Evolutionary conservation across 2,113 vertebrate species (phyloP).

Genomic region (Takifugu bimaculatus): DNA sequence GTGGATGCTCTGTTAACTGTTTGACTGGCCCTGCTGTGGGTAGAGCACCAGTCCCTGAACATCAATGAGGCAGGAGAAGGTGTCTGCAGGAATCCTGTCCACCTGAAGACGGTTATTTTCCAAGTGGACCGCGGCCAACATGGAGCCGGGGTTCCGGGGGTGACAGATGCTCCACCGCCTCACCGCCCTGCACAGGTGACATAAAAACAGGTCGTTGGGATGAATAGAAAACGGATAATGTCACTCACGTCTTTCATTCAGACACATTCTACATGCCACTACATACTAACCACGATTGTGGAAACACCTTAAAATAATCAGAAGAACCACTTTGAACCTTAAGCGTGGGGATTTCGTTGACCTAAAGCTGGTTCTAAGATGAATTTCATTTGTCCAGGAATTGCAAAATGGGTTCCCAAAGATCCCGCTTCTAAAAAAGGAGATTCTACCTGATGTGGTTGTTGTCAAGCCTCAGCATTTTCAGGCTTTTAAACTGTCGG

Average conservation of each 20-base stretch:
- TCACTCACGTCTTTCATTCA: no score
- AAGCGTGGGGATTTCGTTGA: neutral
- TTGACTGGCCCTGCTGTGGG: slow-evolving; percentile 62
- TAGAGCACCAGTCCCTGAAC: slow-evolving; percentile 67
- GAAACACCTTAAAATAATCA: no score
- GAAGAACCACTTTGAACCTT: neutral
- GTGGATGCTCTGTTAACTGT: neutral
- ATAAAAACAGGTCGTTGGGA: neutral
- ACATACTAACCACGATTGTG: no score
- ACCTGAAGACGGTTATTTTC: slow-evolving; percentile 78
- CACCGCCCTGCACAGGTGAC: slow-evolving; percentile 64
- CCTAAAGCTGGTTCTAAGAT: neutral
- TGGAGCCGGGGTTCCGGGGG: slow-evolving; percentile 66
- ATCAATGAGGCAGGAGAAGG: slow-evolving; percentile 75
- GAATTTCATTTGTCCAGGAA: no score
- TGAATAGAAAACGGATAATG: neutral
- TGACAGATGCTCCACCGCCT: slow-evolving; percentile 78
- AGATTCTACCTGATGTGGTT: slow-evolving; percentile 75
- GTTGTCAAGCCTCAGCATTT: slow-evolving; percentile 72
- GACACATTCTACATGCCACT: no score
- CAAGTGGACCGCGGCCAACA: slow-evolving; percentile 73
- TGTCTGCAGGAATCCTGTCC: slow-evolving; percentile 56
- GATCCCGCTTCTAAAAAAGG: neutral
- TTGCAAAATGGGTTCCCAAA: neutral
- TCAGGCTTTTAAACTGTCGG: slow-evolving; percentile 74